Conservation (phyloP, 2,888 invertebrate species). For the Limnephilus rhombicus region DNA sequence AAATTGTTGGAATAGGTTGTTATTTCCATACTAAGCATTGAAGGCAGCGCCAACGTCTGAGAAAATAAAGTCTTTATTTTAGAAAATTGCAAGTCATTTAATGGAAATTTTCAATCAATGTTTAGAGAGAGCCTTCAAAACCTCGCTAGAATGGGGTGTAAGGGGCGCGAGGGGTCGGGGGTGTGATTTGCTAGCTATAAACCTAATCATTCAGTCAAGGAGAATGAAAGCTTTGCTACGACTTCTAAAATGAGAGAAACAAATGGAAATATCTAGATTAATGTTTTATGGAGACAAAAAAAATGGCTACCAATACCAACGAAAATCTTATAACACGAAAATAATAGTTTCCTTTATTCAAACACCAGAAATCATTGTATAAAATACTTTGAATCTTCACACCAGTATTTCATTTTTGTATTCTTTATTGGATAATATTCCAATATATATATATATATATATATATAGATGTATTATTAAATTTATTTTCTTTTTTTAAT, state of each 20-base stretch:
- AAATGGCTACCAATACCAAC: not conserved
- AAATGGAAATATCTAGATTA: not conserved
- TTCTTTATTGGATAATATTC: too few relatives aligned
- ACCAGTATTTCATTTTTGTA: not conserved
- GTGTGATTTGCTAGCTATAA: not conserved
- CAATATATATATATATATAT: too few relatives aligned
- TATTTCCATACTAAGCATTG: not conserved
- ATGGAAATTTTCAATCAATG: slow-evolving; percentile 23
- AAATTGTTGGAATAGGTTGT: not conserved
- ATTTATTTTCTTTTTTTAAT: too few relatives aligned
- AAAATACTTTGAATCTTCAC: not conserved
- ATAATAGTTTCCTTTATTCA: too few relatives aligned
- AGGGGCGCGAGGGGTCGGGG: not conserved
- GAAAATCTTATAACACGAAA: not conserved
- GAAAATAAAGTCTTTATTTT: slow-evolving; percentile 4
- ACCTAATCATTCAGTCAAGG: not conserved
- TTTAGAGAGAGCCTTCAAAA: slow-evolving; percentile 12
- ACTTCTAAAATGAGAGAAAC: not conserved
- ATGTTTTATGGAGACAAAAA: not conserved
- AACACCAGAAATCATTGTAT: too few relatives aligned
- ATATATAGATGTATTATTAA: too few relatives aligned
- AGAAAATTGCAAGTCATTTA: slow-evolving; percentile 20
- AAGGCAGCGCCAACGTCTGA: not conserved
- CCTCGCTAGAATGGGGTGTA: not conserved
- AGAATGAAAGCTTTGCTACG: not conserved